Evolutionary conservation across 2,113 vertebrate genomes (phyloP), one percentile per base, ranked within the genome.

Genomic region (Cryptomyrus ogoouensis): DNA sequence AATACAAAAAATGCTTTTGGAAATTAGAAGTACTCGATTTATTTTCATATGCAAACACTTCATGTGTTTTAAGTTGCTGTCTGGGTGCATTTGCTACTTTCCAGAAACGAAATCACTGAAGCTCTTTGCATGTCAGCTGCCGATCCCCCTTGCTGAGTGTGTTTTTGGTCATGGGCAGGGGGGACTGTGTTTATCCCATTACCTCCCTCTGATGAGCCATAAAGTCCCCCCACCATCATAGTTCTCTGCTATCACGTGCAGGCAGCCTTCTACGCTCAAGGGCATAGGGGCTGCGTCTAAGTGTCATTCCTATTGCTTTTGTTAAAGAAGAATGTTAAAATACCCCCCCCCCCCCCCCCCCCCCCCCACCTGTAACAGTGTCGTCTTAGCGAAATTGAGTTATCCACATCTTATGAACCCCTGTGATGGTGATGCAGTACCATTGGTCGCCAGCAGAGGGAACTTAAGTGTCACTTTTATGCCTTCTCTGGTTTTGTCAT

Each of bases 401-500:
- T 80, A 31, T 31, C 7, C 56, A n/a, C n/a, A 13, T 31, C n/a
- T 3, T 27, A 31, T 31, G n/a, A 83, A 89, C n/a, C 15, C 27
- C 27, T 80, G 62, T 49, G 84, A 44, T 52, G 47, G 0, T 10
- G 6, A 80, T 5, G 2, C 90, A 91, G 80, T 94, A 86, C 91
- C 88, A 0, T 1, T 9, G 35, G 1, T 56, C 3, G 92, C 90
- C 96, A 94, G 94, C 93, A 95, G 95, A 92, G 94, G 96, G 94
- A 89, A 94, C 92, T 93, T 93, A 92, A 92, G 95, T 90, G 90
- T 90, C 92, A 92, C 70, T 91, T 27, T 66, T 42, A 2, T 12
- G 17, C 89, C 39, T 42, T 17, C 13, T 21, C 24, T 52, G 39
- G 24, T 17, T 52, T 47, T 19, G 21, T 87, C 50, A 7, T 7